A percentile compares a stretch with the other conserved stretches of the same genome.
Evolutionary conservation across 2,888 invertebrate species (phyloP).

Genomic region (Rugalucina vietnamica): DNA sequence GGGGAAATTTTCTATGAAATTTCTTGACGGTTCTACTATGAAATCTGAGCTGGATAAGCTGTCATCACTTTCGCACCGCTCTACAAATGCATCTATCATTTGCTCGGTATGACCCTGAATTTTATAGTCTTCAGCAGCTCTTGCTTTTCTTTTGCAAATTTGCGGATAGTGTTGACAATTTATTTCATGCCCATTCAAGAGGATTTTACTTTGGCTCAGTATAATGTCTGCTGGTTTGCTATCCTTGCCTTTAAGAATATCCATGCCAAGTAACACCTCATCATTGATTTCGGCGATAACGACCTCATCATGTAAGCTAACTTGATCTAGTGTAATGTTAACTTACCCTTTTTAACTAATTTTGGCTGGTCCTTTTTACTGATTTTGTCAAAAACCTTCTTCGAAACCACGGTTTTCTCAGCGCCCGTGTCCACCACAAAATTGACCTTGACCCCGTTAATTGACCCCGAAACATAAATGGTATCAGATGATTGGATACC

Average conservation of each 20-base stretch:
- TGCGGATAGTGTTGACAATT: conserved; percentile 4
- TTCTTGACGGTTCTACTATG: conserved; percentile 44
- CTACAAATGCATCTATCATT: conserved; percentile 45
- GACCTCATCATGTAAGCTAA: conserved; percentile 5
- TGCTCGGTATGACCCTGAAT: conserved; percentile 42
- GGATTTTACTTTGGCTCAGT: conserved; percentile 22
- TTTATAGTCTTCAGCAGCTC: conserved; percentile 20
- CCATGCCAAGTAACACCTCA: conserved; percentile 36
- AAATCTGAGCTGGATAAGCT: neutral
- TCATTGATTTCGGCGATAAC: conserved; percentile 33
- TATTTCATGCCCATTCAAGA: conserved; percentile 27
- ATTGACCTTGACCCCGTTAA: conserved; percentile 6
- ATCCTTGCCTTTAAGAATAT: conserved; percentile 24
- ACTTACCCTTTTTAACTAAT: conserved; percentile 26
- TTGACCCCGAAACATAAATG: conserved; percentile 25
- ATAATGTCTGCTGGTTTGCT: conserved; percentile 35
- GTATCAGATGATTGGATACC: conserved; percentile 26
- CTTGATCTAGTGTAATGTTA: neutral
- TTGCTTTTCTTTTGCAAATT: neutral
- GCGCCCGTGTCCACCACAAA: conserved; percentile 34
- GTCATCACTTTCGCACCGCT: conserved; percentile 34
- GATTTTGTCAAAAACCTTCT: conserved; percentile 26
- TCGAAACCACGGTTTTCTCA: conserved; percentile 14
- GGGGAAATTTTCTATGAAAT: conserved; percentile 39
- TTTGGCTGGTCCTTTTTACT: neutral